Conservation (phyloP, 2,888 invertebrate species). For the Sturmia bella region DNA sequence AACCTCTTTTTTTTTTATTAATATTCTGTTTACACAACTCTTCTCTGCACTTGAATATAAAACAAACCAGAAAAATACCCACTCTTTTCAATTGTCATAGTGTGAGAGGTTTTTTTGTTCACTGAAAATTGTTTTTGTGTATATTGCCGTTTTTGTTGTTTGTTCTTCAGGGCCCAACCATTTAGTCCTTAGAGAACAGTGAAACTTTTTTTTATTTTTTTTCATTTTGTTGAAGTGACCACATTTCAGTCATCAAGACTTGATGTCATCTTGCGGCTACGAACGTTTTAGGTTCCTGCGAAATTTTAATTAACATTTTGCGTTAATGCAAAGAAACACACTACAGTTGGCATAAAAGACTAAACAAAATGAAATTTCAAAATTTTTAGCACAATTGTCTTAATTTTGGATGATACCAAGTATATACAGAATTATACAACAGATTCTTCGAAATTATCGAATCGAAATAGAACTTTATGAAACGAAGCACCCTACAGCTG, state of each 20-base stretch:
- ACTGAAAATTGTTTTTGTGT: constrained; percentile 4
- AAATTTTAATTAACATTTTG: constrained; percentile 47
- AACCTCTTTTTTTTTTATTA: constrained; percentile 28
- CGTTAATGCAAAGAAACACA: not conserved
- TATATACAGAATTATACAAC: too few relatives aligned
- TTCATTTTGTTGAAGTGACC: not conserved
- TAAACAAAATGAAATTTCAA: too few relatives aligned
- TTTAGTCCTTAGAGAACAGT: constrained; percentile 32
- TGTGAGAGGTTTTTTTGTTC: constrained; percentile 15
- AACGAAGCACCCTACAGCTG: too few relatives aligned
- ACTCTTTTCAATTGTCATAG: not conserved
- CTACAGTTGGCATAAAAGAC: too few relatives aligned
- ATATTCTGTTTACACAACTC: constrained; percentile 4
- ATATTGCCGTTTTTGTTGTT: constrained; percentile 7
- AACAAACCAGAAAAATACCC: not conserved
- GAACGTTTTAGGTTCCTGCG: constrained; percentile 28
- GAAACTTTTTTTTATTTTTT: too few relatives aligned
- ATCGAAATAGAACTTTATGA: too few relatives aligned
- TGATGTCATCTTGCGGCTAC: constrained; percentile 34
- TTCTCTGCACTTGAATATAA: constrained; percentile 14
- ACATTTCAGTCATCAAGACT: constrained; percentile 22
- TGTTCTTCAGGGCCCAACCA: not conserved
- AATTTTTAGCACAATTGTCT: too few relatives aligned
- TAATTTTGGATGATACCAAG: too few relatives aligned
- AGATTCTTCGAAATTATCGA: too few relatives aligned